Conservation (phyloP, 2,113 vertebrate species). For the Pteronura brasiliensis region DNA sequence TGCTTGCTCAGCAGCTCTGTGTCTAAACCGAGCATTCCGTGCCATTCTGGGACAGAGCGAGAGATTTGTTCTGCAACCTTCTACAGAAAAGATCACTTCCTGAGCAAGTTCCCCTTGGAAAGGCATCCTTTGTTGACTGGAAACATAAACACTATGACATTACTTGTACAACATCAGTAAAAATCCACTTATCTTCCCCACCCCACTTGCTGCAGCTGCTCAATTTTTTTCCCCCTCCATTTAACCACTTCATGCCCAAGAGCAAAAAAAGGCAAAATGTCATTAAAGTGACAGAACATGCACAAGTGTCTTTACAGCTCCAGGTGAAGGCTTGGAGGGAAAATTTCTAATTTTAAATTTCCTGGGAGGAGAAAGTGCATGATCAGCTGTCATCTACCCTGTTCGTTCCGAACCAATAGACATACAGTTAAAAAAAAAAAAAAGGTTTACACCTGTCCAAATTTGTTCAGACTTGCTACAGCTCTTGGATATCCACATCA, state of each 20-base stretch:
- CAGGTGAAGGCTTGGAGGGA: background rate
- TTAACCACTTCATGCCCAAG: background rate
- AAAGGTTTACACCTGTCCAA: slow-evolving; percentile 15
- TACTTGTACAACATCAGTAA: background rate
- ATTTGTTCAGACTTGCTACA: slow-evolving; percentile 43
- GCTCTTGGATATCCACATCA: background rate
- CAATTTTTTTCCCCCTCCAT: background rate
- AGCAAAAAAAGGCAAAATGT: background rate
- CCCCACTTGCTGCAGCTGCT: background rate
- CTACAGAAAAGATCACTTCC: background rate
- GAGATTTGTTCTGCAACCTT: background rate
- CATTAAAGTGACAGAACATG: background rate
- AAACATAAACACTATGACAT: background rate
- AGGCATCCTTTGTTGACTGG: background rate
- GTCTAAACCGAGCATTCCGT: background rate
- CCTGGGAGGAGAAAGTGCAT: background rate
- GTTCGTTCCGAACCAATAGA: background rate
- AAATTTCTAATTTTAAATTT: background rate
- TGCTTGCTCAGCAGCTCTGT: background rate
- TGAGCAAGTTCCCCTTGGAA: background rate
- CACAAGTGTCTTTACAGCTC: background rate
- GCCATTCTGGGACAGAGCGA: background rate
- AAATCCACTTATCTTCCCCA: background rate
- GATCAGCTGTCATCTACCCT: background rate
- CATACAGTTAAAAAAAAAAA: background rate